phyloP scores from a whole-genome alignment of 92 coral and sea anemone genomes.

The Epizoanthus scotinus region DNA sequence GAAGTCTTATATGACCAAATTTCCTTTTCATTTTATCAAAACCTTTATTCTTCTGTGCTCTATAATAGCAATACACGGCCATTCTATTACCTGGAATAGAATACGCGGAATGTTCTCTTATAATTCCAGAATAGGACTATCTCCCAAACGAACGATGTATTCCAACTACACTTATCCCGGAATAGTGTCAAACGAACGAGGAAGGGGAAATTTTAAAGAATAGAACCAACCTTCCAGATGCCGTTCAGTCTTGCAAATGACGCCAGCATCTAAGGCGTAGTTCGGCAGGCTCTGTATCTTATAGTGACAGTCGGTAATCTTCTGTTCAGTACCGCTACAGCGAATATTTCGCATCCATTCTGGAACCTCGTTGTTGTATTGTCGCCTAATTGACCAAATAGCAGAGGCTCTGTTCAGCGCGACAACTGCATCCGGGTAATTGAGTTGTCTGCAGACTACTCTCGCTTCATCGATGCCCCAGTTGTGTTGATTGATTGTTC shows the following conservation, averaged over 20 bases:
- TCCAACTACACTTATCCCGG: too few relatives aligned
- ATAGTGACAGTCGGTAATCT: conserved; percentile 20
- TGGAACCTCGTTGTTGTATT: background rate
- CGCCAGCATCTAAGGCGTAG: conserved; percentile 19
- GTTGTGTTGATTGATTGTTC: conserved; percentile 5
- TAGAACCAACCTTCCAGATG: conserved; percentile 11
- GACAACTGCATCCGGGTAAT: conserved; percentile 4
- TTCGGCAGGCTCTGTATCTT: conserved; percentile 25
- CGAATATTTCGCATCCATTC: conserved; percentile 21
- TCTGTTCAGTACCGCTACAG: conserved; percentile 8
- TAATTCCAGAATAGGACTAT: too few relatives aligned
- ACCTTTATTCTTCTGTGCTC: background rate
- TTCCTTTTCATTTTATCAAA: background rate
- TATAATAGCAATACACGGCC: too few relatives aligned
- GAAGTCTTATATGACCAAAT: background rate
- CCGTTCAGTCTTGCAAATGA: conserved; percentile 8
- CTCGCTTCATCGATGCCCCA: conserved; percentile 25
- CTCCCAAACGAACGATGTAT: too few relatives aligned
- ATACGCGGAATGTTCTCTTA: too few relatives aligned
- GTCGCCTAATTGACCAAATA: conserved; percentile 8
- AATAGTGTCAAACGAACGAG: too few relatives aligned
- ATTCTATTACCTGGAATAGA: too few relatives aligned
- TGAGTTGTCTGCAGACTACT: conserved; percentile 19
- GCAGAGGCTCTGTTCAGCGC: conserved; percentile 21
- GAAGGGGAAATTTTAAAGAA: background rate